These are phyloP conservation scores for Colinus virginianus DNA, from an alignment of 2,113 vertebrate species.

Conservation along the genomic window DNA sequence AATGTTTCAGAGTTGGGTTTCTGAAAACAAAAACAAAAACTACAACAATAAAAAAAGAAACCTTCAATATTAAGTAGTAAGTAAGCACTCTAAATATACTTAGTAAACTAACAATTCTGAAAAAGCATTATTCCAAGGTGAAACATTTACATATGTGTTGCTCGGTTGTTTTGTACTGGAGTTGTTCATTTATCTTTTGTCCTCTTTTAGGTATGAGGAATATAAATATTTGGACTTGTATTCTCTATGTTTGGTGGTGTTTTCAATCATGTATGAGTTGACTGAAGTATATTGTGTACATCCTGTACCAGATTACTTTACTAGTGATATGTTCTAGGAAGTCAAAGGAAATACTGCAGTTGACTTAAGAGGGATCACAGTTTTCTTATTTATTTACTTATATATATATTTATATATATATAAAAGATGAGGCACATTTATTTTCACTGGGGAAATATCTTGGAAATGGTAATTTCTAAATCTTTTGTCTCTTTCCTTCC, in stretches of 20 bases:
- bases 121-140: neutral
- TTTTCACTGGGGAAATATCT: neutral
- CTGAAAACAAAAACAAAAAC: neutral
- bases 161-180: neutral
- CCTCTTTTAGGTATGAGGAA: neutral
- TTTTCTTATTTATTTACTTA: neutral
- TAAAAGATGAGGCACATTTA: neutral
- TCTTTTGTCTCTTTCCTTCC: neutral
- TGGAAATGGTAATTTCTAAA: neutral
- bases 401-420: neutral
- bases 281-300: neutral
- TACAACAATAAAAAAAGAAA: too few relatives aligned
- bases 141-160: neutral
- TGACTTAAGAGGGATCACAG: neutral
- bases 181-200: neutral
- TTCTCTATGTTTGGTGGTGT: neutral
- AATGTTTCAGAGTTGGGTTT: neutral
- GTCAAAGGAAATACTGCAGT: neutral
- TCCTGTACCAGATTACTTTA: neutral
- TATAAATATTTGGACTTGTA: neutral
- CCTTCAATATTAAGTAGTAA: neutral
- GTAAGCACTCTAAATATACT: neutral
- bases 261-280: neutral
- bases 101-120: neutral
- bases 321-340: neutral